Evolutionary conservation across 2,113 vertebrate genomes (phyloP).

Genomic region (Lophotis ruficrista): DNA sequence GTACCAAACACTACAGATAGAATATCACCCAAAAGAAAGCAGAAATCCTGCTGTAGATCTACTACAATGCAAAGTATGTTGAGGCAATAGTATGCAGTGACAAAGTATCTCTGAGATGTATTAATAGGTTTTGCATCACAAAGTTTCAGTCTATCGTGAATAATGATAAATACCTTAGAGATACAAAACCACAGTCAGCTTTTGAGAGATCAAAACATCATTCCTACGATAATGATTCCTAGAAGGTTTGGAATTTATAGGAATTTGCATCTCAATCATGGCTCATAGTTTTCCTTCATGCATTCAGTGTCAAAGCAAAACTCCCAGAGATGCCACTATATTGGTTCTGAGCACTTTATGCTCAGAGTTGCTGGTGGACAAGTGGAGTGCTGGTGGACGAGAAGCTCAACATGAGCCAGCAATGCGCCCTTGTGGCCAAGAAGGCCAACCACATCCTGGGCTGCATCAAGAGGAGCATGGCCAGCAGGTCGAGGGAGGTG

Average conservation of each 20-base stretch:
- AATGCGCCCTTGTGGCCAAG: too few species aligned
- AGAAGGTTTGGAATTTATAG: too few species aligned
- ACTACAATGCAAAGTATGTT: background rate
- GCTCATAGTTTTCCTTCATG: background rate
- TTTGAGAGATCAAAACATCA: background rate
- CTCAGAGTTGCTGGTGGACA: too few species aligned
- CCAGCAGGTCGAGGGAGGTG: too few species aligned
- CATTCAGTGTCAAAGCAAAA: background rate
- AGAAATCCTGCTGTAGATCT: background rate
- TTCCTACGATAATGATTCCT: background rate
- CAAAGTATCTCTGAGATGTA: background rate
- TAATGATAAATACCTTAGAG: background rate
- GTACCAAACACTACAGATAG: background rate
- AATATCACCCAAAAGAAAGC: background rate
- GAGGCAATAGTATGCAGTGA: background rate
- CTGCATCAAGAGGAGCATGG: too few species aligned
- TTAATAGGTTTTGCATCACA: background rate
- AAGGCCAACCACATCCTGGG: too few species aligned
- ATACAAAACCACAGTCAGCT: background rate
- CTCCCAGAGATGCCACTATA: background rate
- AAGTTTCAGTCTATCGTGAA: background rate
- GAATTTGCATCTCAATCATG: too few species aligned
- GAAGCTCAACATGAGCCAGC: too few species aligned
- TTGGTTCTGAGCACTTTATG: background rate
- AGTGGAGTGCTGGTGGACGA: too few species aligned